phyloP scores from a whole-genome alignment of 2,888 invertebrate genomes.

The Xanthorhoe designata region DNA sequence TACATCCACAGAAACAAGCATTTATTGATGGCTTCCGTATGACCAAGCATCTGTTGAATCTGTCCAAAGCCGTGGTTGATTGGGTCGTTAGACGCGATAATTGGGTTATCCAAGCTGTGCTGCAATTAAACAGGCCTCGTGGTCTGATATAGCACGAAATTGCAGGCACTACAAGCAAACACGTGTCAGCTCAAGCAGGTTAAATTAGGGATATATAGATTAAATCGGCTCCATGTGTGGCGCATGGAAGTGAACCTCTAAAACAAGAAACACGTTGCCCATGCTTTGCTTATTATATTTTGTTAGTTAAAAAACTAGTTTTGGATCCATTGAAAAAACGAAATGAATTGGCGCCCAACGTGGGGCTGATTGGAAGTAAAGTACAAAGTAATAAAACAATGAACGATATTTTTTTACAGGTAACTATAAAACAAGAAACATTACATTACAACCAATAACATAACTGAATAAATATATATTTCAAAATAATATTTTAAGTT shows the following conservation, averaged over 20 bases:
- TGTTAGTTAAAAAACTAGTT: background rate
- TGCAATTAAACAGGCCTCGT: slow-evolving; percentile 11
- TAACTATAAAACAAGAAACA: background rate
- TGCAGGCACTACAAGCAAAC: slow-evolving; percentile 9
- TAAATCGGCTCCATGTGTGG: background rate
- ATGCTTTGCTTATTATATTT: background rate
- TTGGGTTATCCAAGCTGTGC: slow-evolving; percentile 11
- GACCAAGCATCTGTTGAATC: slow-evolving; percentile 20
- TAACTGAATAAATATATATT: background rate
- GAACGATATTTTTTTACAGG: background rate
- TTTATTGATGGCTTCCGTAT: slow-evolving; percentile 2
- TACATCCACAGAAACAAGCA: background rate
- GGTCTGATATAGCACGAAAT: slow-evolving; percentile 13
- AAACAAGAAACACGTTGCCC: background rate
- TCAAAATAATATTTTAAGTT: background rate
- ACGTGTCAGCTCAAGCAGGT: slow-evolving; percentile 1
- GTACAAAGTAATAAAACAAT: background rate
- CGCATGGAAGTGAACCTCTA: background rate
- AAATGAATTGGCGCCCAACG: background rate
- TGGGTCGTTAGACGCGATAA: slow-evolving; percentile 16
- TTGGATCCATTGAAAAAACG: background rate
- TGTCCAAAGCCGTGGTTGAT: slow-evolving; percentile 12
- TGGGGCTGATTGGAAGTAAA: background rate
- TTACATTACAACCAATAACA: background rate
- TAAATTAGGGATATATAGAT: background rate